Evolutionary conservation across 2,113 vertebrate genomes (phyloP).

Genomic region (Rutilus rutilus): DNA sequence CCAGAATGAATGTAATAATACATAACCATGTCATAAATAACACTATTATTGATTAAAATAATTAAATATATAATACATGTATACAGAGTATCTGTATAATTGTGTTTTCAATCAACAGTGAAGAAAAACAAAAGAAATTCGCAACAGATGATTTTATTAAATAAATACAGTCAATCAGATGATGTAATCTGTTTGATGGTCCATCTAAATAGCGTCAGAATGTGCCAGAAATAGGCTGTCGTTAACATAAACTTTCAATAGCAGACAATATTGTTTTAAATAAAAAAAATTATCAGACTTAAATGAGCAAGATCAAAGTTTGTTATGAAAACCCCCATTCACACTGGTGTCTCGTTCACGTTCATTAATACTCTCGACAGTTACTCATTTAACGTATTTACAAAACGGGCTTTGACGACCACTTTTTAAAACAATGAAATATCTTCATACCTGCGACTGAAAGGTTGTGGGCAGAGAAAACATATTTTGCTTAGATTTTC

Average conservation of each 20-base stretch:
- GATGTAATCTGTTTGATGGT: conserved; percentile 1
- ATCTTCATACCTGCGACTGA: conserved; percentile 28
- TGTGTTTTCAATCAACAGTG: background rate
- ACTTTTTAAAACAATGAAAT: background rate
- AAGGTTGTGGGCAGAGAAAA: conserved; percentile 38
- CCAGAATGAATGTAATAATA: background rate
- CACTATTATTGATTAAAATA: background rate
- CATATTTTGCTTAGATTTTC: conserved; percentile 15
- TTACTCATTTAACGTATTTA: background rate
- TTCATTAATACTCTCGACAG: background rate
- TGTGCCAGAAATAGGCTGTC: background rate
- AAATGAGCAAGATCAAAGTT: background rate
- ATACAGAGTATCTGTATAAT: background rate
- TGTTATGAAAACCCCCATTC: background rate
- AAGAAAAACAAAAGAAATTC: background rate
- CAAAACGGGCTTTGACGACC: background rate
- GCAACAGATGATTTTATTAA: background rate
- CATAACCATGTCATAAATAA: background rate
- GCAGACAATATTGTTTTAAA: background rate
- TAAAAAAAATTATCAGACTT: background rate
- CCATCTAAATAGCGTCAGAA: background rate
- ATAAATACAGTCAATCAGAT: background rate
- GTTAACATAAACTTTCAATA: background rate
- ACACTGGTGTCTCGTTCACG: background rate
- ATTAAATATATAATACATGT: background rate